These are phyloP conservation scores for Latrodectus hesperus DNA, from an alignment of 2,888 invertebrate species.

Conservation along the genomic window DNA sequence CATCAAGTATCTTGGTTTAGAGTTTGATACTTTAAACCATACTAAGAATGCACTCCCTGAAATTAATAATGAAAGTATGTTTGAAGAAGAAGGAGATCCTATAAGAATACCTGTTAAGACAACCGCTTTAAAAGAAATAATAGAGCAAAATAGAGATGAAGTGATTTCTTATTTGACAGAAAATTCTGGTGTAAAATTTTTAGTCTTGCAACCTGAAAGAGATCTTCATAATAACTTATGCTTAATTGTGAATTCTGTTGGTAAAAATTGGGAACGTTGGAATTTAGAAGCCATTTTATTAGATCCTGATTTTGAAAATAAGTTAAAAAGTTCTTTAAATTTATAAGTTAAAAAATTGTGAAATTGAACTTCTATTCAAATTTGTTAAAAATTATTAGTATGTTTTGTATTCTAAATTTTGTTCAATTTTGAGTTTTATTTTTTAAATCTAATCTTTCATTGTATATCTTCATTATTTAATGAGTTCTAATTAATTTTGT, in stretches of 20 bases:
- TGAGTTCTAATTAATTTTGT: no score
- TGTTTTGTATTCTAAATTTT: no score
- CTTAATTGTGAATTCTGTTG: constrained; percentile 46
- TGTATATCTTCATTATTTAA: no score
- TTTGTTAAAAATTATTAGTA: no score
- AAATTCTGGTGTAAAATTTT: constrained; percentile 44
- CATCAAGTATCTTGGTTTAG: constrained; percentile 40
- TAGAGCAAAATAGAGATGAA: constrained; percentile 40
- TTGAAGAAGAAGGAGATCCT: constrained; percentile 52
- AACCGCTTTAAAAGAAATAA: constrained; percentile 16
- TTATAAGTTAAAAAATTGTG: no score
- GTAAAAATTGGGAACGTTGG: constrained; percentile 61
- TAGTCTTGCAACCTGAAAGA: constrained; percentile 36
- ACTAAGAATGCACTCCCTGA: background rate
- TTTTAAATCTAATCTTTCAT: no score
- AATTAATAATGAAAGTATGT: background rate
- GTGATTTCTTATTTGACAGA: constrained; percentile 36
- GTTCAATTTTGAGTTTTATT: no score
- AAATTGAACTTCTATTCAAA: no score
- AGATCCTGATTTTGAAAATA: constrained; percentile 41
- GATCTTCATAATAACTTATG: constrained; percentile 23
- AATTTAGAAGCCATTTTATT: constrained; percentile 54
- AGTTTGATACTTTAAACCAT: constrained; percentile 15
- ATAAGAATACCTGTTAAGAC: constrained; percentile 51
- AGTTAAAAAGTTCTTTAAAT: constrained; percentile 14